A percentile compares a stretch with the other conserved stretches of the same genome.
These are phyloP conservation scores for Lamproptera curius DNA, from an alignment of 2,888 invertebrate genomes.

Conservation along the genomic window DNA sequence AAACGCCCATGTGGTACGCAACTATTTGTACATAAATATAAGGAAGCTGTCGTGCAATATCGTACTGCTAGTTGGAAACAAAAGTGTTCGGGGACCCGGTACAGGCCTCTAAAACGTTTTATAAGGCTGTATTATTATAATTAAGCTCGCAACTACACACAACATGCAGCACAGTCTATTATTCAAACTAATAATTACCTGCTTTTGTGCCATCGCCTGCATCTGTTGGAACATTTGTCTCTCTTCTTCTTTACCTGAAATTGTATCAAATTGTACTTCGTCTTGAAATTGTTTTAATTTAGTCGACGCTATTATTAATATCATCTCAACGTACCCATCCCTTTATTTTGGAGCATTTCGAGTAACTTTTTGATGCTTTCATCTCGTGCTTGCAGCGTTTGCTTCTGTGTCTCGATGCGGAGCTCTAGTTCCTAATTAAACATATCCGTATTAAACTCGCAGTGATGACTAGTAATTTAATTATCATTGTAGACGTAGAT, in stretches of 20 bases:
- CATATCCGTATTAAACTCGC: too few relatives aligned
- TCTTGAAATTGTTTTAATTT: slow-evolving; percentile 22
- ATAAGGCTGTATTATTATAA: slow-evolving; percentile 26
- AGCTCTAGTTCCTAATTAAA: slow-evolving; percentile 91
- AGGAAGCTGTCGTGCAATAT: slow-evolving; percentile 68
- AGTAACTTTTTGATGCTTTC: slow-evolving; percentile 99
- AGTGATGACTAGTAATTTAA: too few relatives aligned
- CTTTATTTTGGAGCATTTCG: slow-evolving; percentile 98
- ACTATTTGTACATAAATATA: slow-evolving; percentile 52
- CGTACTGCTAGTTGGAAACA: slow-evolving; percentile 42
- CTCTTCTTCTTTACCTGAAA: slow-evolving; percentile 96
- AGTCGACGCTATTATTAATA: not conserved
- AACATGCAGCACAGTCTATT: slow-evolving; percentile 43
- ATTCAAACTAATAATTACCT: slow-evolving; percentile 80
- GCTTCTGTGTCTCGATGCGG: slow-evolving; percentile 98
- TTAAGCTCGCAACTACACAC: slow-evolving; percentile 14
- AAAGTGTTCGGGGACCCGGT: slow-evolving; percentile 43
- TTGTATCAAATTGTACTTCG: slow-evolving; percentile 59
- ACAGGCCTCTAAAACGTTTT: slow-evolving; percentile 42
- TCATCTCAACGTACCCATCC: slow-evolving; percentile 88
- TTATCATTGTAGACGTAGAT: too few relatives aligned
- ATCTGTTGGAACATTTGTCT: slow-evolving; percentile 97
- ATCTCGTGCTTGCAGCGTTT: slow-evolving; percentile 96
- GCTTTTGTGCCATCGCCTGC: slow-evolving; percentile 97
- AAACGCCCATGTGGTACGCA: slow-evolving; percentile 70